phyloP scores from a whole-genome alignment of 2,888 invertebrate genomes.

The Melinopterus prodromus region DNA sequence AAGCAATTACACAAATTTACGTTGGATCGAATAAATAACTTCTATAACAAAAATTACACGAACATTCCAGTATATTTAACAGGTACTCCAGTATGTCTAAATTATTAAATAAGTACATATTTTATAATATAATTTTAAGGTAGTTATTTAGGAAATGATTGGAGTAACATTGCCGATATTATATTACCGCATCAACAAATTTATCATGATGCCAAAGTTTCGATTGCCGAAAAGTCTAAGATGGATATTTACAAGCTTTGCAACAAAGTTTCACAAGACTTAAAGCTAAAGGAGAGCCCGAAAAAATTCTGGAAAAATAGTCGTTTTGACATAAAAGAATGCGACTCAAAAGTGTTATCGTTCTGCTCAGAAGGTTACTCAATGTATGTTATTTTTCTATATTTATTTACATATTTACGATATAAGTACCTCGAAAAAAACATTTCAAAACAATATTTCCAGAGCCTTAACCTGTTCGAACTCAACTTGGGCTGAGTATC shows the following conservation, averaged over 20 bases:
- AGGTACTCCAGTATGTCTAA: conserved; percentile 58
- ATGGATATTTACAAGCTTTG: conserved; percentile 63
- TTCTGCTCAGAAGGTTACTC: conserved; percentile 62
- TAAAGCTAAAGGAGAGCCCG: conserved; percentile 63
- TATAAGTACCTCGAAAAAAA: no score
- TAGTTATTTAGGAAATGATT: conserved; percentile 67
- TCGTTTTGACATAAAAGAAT: conserved; percentile 60
- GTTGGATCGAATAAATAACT: conserved; percentile 61
- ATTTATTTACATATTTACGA: not conserved
- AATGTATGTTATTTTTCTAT: conserved; percentile 53
- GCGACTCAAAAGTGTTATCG: conserved; percentile 59
- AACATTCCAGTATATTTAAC: conserved; percentile 63
- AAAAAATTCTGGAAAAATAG: conserved; percentile 62
- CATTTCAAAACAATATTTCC: conserved; percentile 25
- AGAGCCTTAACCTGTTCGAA: conserved; percentile 62
- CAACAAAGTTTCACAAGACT: conserved; percentile 59
- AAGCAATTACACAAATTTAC: conserved; percentile 66
- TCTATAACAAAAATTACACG: conserved; percentile 58
- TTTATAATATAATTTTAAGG: conserved; percentile 55
- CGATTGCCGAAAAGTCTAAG: conserved; percentile 57
- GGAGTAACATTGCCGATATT: conserved; percentile 66
- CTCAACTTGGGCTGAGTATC: conserved; percentile 62
- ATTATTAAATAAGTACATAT: conserved; percentile 13
- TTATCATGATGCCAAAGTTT: conserved; percentile 47
- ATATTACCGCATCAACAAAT: conserved; percentile 64